Percentiles rank a stretch among this genome's conserved stretches.
These are phyloP conservation scores for Drosophila cardini DNA, from an alignment of 1,140 invertebrate species.

Conservation along the genomic window DNA sequence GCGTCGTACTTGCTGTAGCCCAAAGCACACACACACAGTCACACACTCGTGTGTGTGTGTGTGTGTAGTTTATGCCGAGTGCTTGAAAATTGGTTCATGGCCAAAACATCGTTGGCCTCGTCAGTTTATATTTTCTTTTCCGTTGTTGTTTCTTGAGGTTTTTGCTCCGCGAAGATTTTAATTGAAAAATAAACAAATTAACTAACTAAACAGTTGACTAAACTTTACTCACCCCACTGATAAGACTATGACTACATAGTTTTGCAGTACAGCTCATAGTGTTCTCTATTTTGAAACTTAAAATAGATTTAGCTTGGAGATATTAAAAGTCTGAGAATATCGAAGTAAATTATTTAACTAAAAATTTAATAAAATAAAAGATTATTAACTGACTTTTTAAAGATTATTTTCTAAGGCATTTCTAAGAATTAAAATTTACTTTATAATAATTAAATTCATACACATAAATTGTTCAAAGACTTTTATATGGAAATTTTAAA, in stretches of 20 bases:
- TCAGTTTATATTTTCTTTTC: constrained; percentile 17
- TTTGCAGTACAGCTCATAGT: no score
- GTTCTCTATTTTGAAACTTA: no score
- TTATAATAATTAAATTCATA: no score
- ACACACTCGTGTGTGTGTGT: constrained; percentile 8
- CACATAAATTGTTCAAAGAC: no score
- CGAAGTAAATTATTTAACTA: no score
- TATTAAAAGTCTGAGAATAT: no score
- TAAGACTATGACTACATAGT: neutral
- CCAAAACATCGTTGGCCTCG: constrained; percentile 53
- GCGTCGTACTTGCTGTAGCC: constrained; percentile 18
- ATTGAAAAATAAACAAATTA: constrained; percentile 33
- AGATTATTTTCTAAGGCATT: no score
- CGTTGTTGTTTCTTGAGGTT: constrained; percentile 27
- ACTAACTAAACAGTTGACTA: constrained; percentile 31
- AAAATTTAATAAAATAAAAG: no score
- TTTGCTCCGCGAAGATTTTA: constrained; percentile 27
- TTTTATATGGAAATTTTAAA: no score
- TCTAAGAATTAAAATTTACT: no score
- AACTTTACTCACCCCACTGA: constrained; percentile 23
- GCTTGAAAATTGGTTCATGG: constrained; percentile 66
- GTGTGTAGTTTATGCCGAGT: constrained; percentile 35
- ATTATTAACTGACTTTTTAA: no score
- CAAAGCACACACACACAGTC: constrained; percentile 25
- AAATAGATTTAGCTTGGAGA: no score